A percentile compares a stretch with the other conserved stretches of the same genome.
Evolutionary conservation across 2,888 invertebrate genomes (phyloP).

Genomic region (Zelleria hepariella): DNA sequence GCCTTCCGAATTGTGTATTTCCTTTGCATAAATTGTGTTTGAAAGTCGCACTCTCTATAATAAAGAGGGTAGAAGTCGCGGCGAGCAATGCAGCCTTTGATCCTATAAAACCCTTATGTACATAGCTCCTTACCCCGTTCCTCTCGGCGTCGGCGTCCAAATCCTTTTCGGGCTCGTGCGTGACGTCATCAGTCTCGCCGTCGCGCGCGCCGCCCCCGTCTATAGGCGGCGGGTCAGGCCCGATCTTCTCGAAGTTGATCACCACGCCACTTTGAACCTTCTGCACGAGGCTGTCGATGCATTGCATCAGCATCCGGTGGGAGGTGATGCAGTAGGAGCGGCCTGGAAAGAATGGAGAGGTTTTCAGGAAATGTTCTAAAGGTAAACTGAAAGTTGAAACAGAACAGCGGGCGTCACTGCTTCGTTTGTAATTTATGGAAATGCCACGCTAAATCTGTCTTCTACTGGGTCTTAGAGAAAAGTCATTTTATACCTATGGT

Average conservation of each 20-base stretch:
- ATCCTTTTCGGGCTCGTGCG: conserved; percentile 54
- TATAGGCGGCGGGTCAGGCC: conserved; percentile 85
- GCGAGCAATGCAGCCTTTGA: too few species aligned
- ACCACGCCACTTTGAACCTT: conserved; percentile 99
- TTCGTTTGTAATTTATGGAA: too few species aligned
- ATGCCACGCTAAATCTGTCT: too few species aligned
- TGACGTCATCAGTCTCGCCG: conserved; percentile 63
- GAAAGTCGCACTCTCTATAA: too few species aligned
- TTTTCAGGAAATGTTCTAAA: conserved; percentile 15
- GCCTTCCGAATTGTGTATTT: too few species aligned
- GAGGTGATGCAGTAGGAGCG: conserved; percentile 96
- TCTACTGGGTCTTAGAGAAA: too few species aligned
- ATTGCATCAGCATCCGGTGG: conserved; percentile 95
- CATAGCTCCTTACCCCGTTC: conserved; percentile 55
- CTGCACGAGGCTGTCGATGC: conserved; percentile 96
- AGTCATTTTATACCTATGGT: too few species aligned
- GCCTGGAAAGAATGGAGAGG: conserved; percentile 57
- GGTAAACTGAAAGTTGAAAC: neutral
- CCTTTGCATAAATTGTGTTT: too few species aligned
- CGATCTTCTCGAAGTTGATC: conserved; percentile 96
- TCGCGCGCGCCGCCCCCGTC: conserved; percentile 64
- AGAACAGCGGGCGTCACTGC: too few species aligned
- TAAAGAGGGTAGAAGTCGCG: too few species aligned
- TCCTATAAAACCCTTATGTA: too few species aligned
- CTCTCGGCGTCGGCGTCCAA: conserved; percentile 60